These are phyloP conservation scores for Zaprionus ornatus DNA, from an alignment of 1,140 invertebrate species.

Conservation along the genomic window DNA sequence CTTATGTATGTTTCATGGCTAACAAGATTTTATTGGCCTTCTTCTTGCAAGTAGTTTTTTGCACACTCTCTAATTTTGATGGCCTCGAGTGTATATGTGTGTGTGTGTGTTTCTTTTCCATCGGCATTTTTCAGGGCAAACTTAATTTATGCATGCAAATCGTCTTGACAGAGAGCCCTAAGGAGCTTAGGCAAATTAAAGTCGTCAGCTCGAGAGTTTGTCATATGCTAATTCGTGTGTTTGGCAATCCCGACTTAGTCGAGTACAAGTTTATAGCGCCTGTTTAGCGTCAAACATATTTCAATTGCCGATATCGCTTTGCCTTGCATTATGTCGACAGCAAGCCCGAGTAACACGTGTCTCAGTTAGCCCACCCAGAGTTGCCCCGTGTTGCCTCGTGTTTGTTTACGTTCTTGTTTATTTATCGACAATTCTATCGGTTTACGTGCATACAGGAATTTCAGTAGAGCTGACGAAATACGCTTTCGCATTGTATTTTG, in stretches of 20 bases:
- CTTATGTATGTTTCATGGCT: constrained; percentile 32
- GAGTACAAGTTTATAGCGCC: not conserved
- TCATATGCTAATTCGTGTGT: constrained; percentile 13
- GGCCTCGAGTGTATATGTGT: not conserved
- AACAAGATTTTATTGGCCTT: constrained; percentile 58
- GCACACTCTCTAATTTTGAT: constrained; percentile 2
- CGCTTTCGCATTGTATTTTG: not conserved
- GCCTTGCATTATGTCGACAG: too few species aligned
- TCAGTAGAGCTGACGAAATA: constrained; percentile 15
- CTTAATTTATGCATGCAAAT: constrained; percentile 20
- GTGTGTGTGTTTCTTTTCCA: not conserved
- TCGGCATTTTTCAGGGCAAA: not conserved
- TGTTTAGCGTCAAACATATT: constrained; percentile 1
- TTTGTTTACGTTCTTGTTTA: constrained; percentile 1
- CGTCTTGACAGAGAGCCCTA: not conserved
- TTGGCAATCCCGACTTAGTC: not conserved
- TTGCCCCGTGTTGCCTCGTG: too few species aligned
- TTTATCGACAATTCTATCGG: constrained; percentile 1
- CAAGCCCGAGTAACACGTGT: constrained; percentile 3
- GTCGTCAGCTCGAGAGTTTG: not conserved
- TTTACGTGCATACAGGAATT: not conserved
- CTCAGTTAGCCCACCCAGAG: not conserved
- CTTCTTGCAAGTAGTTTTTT: not conserved
- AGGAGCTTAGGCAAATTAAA: constrained; percentile 30
- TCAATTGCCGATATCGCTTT: constrained; percentile 21